Percentiles rank a stretch among this genome's conserved stretches.
These are phyloP conservation scores for Ficedula albicollis DNA, from an alignment of 2,797 vertebrate species.

Conservation along the genomic window DNA sequence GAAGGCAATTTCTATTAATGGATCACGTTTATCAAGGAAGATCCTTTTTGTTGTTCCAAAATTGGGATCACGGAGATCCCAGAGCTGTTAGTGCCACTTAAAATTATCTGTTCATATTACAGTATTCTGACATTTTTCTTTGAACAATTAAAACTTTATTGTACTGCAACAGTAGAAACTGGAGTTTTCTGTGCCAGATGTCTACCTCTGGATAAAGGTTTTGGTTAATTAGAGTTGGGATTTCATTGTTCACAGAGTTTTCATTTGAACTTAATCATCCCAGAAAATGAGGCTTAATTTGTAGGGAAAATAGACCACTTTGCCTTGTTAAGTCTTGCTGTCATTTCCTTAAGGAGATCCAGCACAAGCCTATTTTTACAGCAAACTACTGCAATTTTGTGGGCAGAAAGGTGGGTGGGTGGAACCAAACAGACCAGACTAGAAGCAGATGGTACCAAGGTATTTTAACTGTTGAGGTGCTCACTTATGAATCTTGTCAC, in stretches of 20 bases:
- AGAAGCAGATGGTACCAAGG: not conserved
- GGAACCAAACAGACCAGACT: not conserved
- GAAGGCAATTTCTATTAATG: not conserved
- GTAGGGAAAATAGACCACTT: not conserved
- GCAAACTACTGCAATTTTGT: not conserved
- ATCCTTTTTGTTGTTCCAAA: not conserved
- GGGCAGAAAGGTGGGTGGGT: not conserved
- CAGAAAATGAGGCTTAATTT: constrained; percentile 31
- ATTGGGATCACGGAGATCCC: not conserved
- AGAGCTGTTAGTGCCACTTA: not conserved
- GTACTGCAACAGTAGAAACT: not conserved
- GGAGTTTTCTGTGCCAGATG: not conserved
- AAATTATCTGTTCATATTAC: not conserved
- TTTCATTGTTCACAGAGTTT: not conserved
- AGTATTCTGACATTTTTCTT: not conserved
- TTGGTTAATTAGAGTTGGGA: not conserved
- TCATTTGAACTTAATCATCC: constrained; percentile 3
- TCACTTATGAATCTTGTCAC: not conserved
- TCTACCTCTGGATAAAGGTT: not conserved
- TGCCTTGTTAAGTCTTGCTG: not conserved
- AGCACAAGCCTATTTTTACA: not conserved
- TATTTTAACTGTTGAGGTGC: not conserved
- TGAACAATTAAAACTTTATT: not conserved
- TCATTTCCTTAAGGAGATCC: not conserved
- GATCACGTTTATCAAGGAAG: not conserved